Percentiles rank a stretch among this genome's conserved stretches.
These are phyloP conservation scores for Imbricaverruca yamaguchii DNA, from an alignment of 2,888 invertebrate genomes.

Conservation along the genomic window DNA sequence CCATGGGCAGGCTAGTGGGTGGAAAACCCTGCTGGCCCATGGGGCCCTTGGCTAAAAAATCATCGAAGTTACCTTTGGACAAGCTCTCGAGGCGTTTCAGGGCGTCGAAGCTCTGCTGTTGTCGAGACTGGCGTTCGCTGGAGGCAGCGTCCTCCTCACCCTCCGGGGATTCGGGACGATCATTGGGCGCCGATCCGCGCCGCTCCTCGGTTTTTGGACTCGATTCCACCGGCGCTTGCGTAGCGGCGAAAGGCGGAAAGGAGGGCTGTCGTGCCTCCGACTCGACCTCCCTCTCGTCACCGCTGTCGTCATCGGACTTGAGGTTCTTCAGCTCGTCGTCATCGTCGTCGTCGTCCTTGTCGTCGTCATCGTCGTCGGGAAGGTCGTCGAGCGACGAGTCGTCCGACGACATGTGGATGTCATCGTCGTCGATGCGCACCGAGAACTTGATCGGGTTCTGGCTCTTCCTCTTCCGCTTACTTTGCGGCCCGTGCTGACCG, in stretches of 20 bases:
- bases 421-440: slow-evolving; percentile 42
- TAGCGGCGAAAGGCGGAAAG: slow-evolving; percentile 36
- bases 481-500: slow-evolving; percentile 45
- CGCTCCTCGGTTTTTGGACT: slow-evolving; percentile 33
- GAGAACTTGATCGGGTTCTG: slow-evolving; percentile 77
- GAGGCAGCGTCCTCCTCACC: slow-evolving; percentile 26
- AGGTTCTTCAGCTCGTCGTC: slow-evolving; percentile 34
- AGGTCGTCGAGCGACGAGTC: slow-evolving; percentile 46
- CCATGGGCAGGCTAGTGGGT: slow-evolving; percentile 33
- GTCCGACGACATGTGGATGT: slow-evolving; percentile 49
- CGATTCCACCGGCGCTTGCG: slow-evolving; percentile 35
- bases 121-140: slow-evolving; percentile 25
- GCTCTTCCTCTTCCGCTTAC: slow-evolving; percentile 72
- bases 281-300: slow-evolving; percentile 36
- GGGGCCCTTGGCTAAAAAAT: slow-evolving; percentile 36
- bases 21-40: slow-evolving; percentile 23
- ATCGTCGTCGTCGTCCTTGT: slow-evolving; percentile 42
- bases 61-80: slow-evolving; percentile 67
- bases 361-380: slow-evolving; percentile 48
- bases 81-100: slow-evolving; percentile 68
- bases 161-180: slow-evolving; percentile 34
- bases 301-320: slow-evolving; percentile 35
- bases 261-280: slow-evolving; percentile 37
- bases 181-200: slow-evolving; percentile 36
- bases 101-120: slow-evolving; percentile 52